Conservation (phyloP, 1,140 invertebrate species). For the Drosophila prosaltans region DNA sequence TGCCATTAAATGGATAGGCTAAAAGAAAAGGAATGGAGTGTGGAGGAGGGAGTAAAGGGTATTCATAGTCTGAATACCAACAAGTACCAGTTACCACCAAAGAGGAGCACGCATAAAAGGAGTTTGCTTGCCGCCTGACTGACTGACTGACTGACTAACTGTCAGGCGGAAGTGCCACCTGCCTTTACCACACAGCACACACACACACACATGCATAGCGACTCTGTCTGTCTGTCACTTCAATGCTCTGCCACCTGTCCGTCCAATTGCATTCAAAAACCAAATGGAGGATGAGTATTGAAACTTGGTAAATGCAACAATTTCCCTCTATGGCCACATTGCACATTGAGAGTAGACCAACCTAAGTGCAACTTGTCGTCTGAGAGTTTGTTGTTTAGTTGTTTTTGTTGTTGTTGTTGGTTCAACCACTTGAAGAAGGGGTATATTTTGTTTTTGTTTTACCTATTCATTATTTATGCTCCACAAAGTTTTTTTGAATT, state of each 20-base stretch:
- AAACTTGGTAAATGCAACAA: conserved; percentile 59
- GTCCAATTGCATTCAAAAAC: conserved; percentile 60
- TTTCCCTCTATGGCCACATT: conserved; percentile 45
- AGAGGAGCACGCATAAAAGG: conserved; percentile 44
- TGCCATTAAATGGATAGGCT: conserved; percentile 54
- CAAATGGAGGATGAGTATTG: conserved; percentile 35
- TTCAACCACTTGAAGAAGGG: conserved; percentile 32
- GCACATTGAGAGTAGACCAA: not conserved
- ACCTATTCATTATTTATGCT: conserved; percentile 76
- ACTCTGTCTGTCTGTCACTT: conserved; percentile 42
- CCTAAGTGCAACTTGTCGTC: conserved; percentile 52
- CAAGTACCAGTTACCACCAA: conserved; percentile 72
- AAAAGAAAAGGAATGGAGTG: conserved; percentile 7
- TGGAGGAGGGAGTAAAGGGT: conserved; percentile 29
- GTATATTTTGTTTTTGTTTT: conserved; percentile 33
- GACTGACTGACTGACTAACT: conserved; percentile 16
- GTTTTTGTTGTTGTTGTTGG: conserved; percentile 5
- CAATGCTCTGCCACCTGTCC: conserved; percentile 55
- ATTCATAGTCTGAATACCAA: conserved; percentile 74
- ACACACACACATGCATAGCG: conserved; percentile 22
- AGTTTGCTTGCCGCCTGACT: conserved; percentile 4
- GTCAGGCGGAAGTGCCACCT: conserved; percentile 55
- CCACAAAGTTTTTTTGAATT: conserved; percentile 70
- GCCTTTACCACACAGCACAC: conserved; percentile 30
- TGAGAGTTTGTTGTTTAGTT: conserved; percentile 35